phyloP scores from a whole-genome alignment of 2,888 invertebrate genomes.

The Callyntrura guangdongensis region DNA sequence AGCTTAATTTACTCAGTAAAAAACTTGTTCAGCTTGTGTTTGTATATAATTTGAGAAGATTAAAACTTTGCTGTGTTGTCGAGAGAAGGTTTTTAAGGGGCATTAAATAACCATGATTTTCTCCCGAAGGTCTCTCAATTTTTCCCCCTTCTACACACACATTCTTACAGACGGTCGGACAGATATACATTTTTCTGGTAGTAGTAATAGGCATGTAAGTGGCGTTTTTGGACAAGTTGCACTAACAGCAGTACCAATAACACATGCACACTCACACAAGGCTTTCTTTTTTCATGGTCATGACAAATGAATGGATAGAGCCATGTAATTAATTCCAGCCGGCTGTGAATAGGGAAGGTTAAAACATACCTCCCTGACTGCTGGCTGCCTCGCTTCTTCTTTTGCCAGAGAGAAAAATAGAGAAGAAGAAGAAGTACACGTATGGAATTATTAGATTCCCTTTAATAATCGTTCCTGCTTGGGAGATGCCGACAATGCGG shows the following conservation, averaged over 20 bases:
- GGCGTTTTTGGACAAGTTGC: neutral
- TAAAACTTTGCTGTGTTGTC: conserved; percentile 8
- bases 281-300: conserved; percentile 76
- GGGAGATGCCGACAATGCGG: conserved; percentile 37
- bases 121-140: conserved; percentile 25
- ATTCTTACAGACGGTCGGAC: neutral
- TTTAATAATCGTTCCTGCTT: conserved; percentile 40
- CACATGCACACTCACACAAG: neutral
- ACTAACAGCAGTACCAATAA: neutral
- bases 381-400: conserved; percentile 11
- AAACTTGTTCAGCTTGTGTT: conserved; percentile 3
- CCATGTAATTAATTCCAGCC: conserved; percentile 85
- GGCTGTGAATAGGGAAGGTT: conserved; percentile 84
- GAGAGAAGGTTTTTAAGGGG: neutral
- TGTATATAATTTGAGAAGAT: conserved; percentile 45
- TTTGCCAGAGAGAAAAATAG: neutral
- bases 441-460: conserved; percentile 29
- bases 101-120: conserved; percentile 52
- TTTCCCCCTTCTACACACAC: neutral
- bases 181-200: neutral
- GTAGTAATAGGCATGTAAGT: neutral
- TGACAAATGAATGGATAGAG: conserved; percentile 85
- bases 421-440: conserved; percentile 9
- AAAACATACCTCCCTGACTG: conserved; percentile 78
- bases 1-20: conserved; percentile 46